A percentile compares a stretch with the other conserved stretches of the same genome.
phyloP scores from a whole-genome alignment of 1,140 invertebrate genomes.

The Aphaenogaster floridana region DNA sequence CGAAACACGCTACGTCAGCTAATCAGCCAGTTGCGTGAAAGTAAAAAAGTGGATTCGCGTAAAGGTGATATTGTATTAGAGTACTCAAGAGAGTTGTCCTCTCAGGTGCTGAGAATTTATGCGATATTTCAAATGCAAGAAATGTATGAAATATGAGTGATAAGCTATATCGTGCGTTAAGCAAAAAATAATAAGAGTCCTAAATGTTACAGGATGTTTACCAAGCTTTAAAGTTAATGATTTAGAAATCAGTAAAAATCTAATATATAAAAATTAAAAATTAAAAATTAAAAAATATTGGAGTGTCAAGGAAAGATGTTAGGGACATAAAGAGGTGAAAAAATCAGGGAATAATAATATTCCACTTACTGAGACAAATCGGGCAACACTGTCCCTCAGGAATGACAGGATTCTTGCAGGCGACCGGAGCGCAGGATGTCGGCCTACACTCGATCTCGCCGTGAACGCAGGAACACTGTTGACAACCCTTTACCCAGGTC shows the following conservation, averaged over 20 bases:
- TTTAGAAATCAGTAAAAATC: neutral
- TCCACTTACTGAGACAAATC: conserved; percentile 93
- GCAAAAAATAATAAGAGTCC: neutral
- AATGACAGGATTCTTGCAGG: conserved; percentile 93
- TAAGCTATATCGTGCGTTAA: neutral
- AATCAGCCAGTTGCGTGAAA: conserved; percentile 40
- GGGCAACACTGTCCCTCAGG: conserved; percentile 94
- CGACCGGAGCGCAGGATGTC: conserved; percentile 91
- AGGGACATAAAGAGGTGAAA: neutral
- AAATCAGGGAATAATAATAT: neutral
- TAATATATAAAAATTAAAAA: conserved; percentile 7
- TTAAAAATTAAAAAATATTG: neutral
- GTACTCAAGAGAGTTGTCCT: conserved; percentile 12
- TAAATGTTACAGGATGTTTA: neutral
- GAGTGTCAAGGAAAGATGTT: neutral
- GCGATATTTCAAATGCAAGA: neutral
- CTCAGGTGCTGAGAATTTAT: neutral
- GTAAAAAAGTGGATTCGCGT: neutral
- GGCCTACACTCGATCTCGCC: conserved; percentile 93
- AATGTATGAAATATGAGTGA: neutral
- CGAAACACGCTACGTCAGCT: conserved; percentile 5
- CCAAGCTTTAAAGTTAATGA: neutral
- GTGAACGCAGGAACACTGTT: conserved; percentile 94
- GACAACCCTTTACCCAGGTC: conserved; percentile 93
- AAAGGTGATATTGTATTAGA: neutral